Percentiles rank a stretch among this genome's conserved stretches.
Conservation (phyloP, 2,797 vertebrate genomes). For the Clamator glandarius region DNA sequence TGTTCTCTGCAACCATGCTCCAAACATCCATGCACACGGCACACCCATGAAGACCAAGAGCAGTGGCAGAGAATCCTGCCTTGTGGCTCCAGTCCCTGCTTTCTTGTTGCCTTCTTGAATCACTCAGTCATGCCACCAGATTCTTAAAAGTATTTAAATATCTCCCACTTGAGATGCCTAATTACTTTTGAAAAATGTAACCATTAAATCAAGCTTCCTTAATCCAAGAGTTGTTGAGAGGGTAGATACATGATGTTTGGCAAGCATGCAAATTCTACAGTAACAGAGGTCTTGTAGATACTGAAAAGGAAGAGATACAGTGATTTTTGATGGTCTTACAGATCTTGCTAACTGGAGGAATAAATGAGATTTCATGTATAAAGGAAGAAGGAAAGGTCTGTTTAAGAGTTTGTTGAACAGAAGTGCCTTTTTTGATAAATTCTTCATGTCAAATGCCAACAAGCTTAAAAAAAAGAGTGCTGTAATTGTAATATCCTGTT, state of each 20-base stretch:
- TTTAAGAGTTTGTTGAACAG: background rate
- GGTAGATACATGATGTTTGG: background rate
- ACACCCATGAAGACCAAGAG: background rate
- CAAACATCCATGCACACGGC: background rate
- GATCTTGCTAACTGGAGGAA: background rate
- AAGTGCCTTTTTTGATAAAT: conserved; percentile 48
- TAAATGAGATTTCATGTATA: background rate
- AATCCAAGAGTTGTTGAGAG: background rate
- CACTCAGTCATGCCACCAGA: background rate
- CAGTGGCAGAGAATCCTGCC: background rate
- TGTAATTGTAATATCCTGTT: conserved; percentile 65
- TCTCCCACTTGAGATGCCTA: background rate
- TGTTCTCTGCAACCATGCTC: background rate
- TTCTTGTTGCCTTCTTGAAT: background rate
- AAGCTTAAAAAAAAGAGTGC: background rate
- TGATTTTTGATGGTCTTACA: background rate
- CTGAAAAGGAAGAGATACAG: background rate
- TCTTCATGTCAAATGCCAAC: conserved; percentile 39
- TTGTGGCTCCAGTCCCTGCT: background rate
- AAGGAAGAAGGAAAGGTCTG: background rate
- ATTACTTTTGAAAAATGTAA: background rate
- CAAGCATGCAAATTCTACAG: background rate
- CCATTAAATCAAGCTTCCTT: background rate
- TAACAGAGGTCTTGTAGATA: background rate
- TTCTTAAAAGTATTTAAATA: background rate